These are phyloP conservation scores for Metellina segmentata DNA, from an alignment of 2,888 invertebrate genomes.

Conservation along the genomic window DNA sequence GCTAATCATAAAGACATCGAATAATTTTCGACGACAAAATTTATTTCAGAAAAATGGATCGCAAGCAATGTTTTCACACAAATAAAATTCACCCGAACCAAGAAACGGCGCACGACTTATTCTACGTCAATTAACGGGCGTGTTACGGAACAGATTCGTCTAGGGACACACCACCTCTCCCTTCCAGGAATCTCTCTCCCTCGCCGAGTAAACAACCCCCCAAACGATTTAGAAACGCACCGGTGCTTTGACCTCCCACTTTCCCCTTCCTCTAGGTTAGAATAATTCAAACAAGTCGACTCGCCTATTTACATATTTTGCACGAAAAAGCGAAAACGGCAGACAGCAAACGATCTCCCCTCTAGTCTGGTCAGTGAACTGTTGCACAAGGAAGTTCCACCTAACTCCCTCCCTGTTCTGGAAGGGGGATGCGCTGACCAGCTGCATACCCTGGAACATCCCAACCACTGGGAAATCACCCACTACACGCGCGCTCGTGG, in stretches of 20 bases:
- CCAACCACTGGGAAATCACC: background rate
- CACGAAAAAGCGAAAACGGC: background rate
- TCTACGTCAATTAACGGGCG: too few species aligned
- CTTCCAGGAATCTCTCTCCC: background rate
- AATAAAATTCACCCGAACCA: too few species aligned
- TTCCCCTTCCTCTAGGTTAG: background rate
- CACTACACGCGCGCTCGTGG: too few species aligned
- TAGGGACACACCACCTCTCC: background rate
- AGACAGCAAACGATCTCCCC: background rate
- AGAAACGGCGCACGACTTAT: too few species aligned
- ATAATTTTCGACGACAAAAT: too few species aligned
- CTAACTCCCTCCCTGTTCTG: background rate
- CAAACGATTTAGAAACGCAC: background rate
- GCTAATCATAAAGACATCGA: too few species aligned
- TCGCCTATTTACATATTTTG: background rate
- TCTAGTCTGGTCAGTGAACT: background rate
- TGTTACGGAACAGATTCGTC: background rate
- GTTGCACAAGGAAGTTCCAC: background rate
- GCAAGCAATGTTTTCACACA: too few species aligned
- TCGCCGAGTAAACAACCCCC: background rate
- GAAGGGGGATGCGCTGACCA: background rate
- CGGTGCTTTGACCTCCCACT: background rate
- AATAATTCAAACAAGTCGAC: background rate
- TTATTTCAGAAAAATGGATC: too few species aligned
- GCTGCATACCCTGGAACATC: background rate